Evolutionary conservation across 1,140 invertebrate genomes (phyloP), one percentile per base, ranked within the genome.

Genomic region (Pissodes strobi): DNA sequence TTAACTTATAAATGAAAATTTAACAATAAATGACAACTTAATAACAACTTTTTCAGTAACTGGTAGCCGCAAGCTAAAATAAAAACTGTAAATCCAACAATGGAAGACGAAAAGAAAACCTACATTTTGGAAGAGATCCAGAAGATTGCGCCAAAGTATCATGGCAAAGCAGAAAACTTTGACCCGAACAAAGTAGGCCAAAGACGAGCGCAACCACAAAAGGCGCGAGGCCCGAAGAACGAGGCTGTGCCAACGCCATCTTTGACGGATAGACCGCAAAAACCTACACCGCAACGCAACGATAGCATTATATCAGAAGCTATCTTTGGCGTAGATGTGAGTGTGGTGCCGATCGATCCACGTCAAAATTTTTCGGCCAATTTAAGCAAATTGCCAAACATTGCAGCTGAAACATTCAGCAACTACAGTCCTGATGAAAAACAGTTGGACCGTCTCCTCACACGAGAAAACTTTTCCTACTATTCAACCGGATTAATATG

Each of bases 221-320:
- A 17, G 13, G 6, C 9, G 13, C 6, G 13, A 13, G 38, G 13
- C 4, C 5, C 5, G 9, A 5, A 13, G 3, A 13, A 17, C 13
- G 15, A 4, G 5, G 13, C 9, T n/a, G 13, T 41, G 5, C 13
- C 18, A 18, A 9, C 8, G 46, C 18, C 46, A 49, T 5, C 18
- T 4, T 6, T 17, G 21, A 3, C 12, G 19, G 10, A 5, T n/a
- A n/a, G n/a, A n/a, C n/a, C n/a, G n/a, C n/a, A n/a, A n/a, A 56
- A 53, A 39, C 58, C 21, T 23, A 64, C 64, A 17, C 39, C 58
- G 8, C 68, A 67, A 45, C 48, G 68, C 22, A 69, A 69, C 43
- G 60, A 56, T 8, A 22, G 30, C 3, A 6, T 56, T 3, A 56
- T 56, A 2, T 17, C 12, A 6, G 52, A 56, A 17, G 15, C 52